Evolutionary conservation across 2,888 invertebrate species (phyloP).

Genomic region (Sminthurides aquaticus): DNA sequence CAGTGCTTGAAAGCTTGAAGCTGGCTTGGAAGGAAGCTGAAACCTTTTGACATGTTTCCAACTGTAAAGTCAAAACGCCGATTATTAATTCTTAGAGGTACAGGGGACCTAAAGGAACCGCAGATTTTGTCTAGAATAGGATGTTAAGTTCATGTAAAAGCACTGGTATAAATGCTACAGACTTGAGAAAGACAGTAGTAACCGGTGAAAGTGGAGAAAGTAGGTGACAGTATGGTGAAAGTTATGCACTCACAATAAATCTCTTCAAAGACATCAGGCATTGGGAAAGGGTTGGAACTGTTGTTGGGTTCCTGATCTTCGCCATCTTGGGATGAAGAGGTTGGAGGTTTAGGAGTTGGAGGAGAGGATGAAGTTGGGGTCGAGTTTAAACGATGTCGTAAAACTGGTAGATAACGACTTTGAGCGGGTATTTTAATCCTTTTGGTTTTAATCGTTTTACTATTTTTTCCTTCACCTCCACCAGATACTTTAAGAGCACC

Average conservation of each 20-base stretch:
- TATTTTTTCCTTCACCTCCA: neutral
- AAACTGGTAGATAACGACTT: neutral
- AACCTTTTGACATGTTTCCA: conserved; percentile 14
- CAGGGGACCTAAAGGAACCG: too few species aligned
- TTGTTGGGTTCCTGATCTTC: neutral
- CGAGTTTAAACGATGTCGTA: neutral
- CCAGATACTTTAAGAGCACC: neutral
- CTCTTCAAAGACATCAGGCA: conserved; percentile 20
- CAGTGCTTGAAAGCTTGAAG: conserved; percentile 15
- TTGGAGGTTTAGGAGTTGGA: neutral
- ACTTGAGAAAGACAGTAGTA: too few species aligned
- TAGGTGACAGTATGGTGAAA: neutral
- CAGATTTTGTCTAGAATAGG: too few species aligned
- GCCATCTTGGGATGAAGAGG: neutral
- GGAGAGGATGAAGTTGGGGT: neutral
- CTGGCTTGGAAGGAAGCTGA: conserved; percentile 5
- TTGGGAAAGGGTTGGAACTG: conserved; percentile 13
- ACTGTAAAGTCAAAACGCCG: too few species aligned
- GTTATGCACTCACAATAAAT: conserved; percentile 16
- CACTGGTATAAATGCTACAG: too few species aligned
- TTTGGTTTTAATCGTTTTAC: neutral
- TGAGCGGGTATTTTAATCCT: neutral
- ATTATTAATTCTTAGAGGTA: too few species aligned
- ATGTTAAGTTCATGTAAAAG: too few species aligned
- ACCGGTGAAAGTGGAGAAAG: too few species aligned